These are phyloP conservation scores for Lucinisca nassula DNA, from an alignment of 2,888 invertebrate species.

Conservation along the genomic window DNA sequence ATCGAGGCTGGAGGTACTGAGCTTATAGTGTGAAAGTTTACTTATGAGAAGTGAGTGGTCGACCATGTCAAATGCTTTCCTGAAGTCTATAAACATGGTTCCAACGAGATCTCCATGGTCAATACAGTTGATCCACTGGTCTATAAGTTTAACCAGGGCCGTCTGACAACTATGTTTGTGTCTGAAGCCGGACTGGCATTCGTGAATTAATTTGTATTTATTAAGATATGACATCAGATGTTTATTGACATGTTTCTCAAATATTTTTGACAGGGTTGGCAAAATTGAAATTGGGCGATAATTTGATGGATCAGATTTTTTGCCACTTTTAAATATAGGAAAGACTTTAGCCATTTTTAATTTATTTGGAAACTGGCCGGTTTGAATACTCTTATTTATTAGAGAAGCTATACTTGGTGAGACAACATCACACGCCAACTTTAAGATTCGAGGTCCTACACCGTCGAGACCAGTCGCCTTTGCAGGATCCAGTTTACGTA, in stretches of 20 bases:
- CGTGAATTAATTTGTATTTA: background rate
- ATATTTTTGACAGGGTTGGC: background rate
- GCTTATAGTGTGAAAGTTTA: too few species aligned
- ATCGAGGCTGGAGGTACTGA: too few species aligned
- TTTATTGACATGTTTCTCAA: too few species aligned
- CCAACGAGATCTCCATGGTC: background rate
- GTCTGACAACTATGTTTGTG: background rate
- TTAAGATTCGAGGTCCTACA: background rate
- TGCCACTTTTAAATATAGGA: background rate
- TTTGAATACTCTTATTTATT: background rate
- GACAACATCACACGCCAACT: background rate
- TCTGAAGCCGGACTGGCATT: background rate
- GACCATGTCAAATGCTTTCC: too few species aligned
- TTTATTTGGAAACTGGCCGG: background rate
- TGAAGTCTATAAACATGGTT: too few species aligned
- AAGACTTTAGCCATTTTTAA: background rate
- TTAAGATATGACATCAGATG: background rate
- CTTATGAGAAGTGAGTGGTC: too few species aligned
- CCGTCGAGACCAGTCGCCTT: background rate
- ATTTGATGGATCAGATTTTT: background rate
- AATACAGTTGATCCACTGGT: background rate
- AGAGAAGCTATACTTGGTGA: background rate
- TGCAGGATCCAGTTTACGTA: background rate
- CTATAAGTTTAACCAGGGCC: background rate
- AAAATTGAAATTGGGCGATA: background rate